Conservation (phyloP, 1,140 invertebrate species). For the Onthophagus taurus region DNA sequence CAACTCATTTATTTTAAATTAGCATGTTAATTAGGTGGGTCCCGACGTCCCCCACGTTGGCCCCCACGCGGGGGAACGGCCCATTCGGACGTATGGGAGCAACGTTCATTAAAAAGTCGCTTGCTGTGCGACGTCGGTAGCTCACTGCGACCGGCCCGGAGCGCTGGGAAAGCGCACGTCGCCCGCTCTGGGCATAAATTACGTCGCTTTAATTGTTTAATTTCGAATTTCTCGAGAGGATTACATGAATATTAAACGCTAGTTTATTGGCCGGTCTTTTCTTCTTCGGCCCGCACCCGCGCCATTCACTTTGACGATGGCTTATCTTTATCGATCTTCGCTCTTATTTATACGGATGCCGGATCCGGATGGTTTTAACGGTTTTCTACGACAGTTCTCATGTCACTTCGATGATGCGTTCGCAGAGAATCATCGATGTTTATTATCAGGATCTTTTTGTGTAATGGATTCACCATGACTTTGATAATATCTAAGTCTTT, state of each 20-base stretch:
- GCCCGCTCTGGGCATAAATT: constrained; percentile 5
- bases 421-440: no score
- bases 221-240: constrained; percentile 5
- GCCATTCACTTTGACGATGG: background rate
- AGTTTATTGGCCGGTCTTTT: constrained; percentile 1
- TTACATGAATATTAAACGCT: constrained; percentile 9
- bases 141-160: constrained; percentile 1
- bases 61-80: no score
- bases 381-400: no score
- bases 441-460: no score
- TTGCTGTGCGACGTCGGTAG: constrained; percentile 9
- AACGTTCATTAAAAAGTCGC: constrained; percentile 7
- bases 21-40: constrained; percentile 11
- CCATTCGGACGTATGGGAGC: background rate
- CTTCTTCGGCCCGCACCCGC: constrained; percentile 2
- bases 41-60: no score
- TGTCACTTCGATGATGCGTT: no score
- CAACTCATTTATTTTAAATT: constrained; percentile 12
- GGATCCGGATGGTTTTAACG: background rate
- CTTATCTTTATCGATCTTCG: constrained; percentile 9
- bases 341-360: constrained; percentile 7
- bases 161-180: constrained; percentile 4
- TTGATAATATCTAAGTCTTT: no score
- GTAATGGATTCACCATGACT: no score
- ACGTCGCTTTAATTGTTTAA: constrained; percentile 10